Percentiles rank a stretch among this genome's conserved stretches.
phyloP scores from a whole-genome alignment of 2,888 invertebrate genomes.

The Sinopyrophorus schimmeli region DNA sequence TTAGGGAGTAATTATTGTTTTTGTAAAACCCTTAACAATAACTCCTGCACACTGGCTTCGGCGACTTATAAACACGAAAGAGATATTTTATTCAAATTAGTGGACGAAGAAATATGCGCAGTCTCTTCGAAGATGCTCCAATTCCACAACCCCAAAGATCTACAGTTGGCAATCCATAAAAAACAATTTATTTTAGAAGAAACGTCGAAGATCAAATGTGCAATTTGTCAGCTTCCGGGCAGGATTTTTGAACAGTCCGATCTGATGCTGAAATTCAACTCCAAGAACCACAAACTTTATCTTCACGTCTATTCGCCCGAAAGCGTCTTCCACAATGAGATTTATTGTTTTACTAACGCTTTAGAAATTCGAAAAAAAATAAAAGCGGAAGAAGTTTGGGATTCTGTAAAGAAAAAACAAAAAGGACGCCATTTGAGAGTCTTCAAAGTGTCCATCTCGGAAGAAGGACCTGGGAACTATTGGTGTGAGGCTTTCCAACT shows the following conservation, averaged over 20 bases:
- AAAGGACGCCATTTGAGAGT: slow-evolving; percentile 42
- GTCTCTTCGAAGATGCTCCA: slow-evolving; percentile 24
- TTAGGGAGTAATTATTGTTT: slow-evolving; percentile 35
- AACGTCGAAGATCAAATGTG: slow-evolving; percentile 29
- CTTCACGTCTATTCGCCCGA: slow-evolving; percentile 62
- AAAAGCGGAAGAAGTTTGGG: slow-evolving; percentile 51
- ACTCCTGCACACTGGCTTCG: slow-evolving; percentile 25
- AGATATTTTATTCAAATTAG: slow-evolving; percentile 32
- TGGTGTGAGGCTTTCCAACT: slow-evolving; percentile 67
- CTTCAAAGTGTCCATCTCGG: slow-evolving; percentile 58
- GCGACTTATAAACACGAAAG: slow-evolving; percentile 27
- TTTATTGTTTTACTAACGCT: slow-evolving; percentile 66
- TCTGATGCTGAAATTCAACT: slow-evolving; percentile 41
- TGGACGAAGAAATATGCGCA: slow-evolving; percentile 32
- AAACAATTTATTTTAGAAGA: slow-evolving; percentile 16
- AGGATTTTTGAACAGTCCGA: slow-evolving; percentile 11
- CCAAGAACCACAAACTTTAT: slow-evolving; percentile 33
- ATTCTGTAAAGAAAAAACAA: slow-evolving; percentile 17
- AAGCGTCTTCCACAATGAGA: slow-evolving; percentile 59
- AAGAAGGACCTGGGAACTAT: slow-evolving; percentile 62
- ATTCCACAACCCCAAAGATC: neutral
- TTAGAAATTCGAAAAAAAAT: slow-evolving; percentile 58
- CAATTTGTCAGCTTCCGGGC: slow-evolving; percentile 34
- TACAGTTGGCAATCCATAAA: slow-evolving; percentile 17
- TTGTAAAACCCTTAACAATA: slow-evolving; percentile 30